Conservation (phyloP, 1,140 invertebrate species). For the Chironomus tepperi region DNA sequence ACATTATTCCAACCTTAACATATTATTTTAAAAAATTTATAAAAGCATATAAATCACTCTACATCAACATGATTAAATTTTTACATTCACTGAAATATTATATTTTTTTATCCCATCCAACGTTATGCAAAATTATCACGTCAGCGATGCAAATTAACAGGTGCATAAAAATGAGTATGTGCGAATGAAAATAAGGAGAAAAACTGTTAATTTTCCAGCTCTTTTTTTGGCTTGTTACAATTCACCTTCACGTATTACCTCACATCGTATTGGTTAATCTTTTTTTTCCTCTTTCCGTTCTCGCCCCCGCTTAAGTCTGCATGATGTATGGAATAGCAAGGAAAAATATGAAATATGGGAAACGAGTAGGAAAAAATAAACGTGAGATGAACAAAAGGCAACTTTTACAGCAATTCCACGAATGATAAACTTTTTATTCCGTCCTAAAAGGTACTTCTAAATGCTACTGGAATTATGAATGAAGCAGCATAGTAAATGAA, state of each 20-base stretch:
- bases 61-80: too few relatives aligned
- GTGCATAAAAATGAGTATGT: too few relatives aligned
- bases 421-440: not conserved
- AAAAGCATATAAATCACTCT: too few relatives aligned
- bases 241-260: not conserved
- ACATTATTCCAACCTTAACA: too few relatives aligned
- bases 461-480: not conserved
- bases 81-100: too few relatives aligned
- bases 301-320: not conserved
- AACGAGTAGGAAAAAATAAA: conserved; percentile 10
- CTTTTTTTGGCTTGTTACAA: too few relatives aligned
- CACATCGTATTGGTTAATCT: not conserved
- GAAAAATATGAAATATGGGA: not conserved
- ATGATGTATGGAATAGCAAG: not conserved
- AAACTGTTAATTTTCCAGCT: too few relatives aligned
- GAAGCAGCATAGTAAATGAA: not conserved
- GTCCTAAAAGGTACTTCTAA: not conserved
- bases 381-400: conserved; percentile 2
- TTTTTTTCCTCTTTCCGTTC: not conserved
- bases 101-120: too few relatives aligned
- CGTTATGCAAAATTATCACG: too few relatives aligned
- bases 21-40: too few relatives aligned
- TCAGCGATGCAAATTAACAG: too few relatives aligned
- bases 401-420: not conserved
- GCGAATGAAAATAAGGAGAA: too few relatives aligned